Conservation (phyloP, 2,113 vertebrate genomes). For the Haemorhous mexicanus region DNA sequence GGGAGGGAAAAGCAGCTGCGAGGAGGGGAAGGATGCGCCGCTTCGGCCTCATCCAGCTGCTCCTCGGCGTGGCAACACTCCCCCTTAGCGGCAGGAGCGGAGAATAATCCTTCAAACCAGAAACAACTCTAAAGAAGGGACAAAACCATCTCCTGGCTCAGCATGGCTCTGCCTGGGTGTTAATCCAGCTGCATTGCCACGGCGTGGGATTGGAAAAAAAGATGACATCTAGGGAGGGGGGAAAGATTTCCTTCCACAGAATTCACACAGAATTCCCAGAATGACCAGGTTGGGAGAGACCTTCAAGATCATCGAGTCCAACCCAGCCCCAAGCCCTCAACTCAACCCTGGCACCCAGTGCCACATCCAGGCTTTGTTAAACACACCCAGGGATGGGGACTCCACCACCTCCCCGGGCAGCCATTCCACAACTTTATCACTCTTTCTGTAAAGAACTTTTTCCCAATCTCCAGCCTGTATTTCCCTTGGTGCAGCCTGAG, state of each 20-base stretch:
- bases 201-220: accelerated
- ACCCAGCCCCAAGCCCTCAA: no score
- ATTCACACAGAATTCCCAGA: background rate
- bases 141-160: background rate
- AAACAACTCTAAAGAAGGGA: background rate
- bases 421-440: no score
- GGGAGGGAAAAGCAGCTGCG: accelerated
- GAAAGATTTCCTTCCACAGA: accelerated
- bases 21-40: background rate
- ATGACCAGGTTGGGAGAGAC: accelerated
- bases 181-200: background rate
- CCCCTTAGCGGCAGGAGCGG: background rate
- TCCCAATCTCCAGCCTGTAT: no score
- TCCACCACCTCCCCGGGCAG: no score
- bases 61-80: constrained; percentile 6
- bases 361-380: no score
- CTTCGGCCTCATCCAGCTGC: background rate
- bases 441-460: no score
- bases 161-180: accelerated
- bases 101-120: background rate
- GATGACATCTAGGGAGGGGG: background rate
- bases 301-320: background rate
- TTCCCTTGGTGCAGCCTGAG: no score
- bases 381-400: no score
- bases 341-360: no score